Percentiles rank a stretch among this genome's conserved stretches.
phyloP scores from a whole-genome alignment of 2,113 vertebrate genomes.

The Oxyruncus cristatus region DNA sequence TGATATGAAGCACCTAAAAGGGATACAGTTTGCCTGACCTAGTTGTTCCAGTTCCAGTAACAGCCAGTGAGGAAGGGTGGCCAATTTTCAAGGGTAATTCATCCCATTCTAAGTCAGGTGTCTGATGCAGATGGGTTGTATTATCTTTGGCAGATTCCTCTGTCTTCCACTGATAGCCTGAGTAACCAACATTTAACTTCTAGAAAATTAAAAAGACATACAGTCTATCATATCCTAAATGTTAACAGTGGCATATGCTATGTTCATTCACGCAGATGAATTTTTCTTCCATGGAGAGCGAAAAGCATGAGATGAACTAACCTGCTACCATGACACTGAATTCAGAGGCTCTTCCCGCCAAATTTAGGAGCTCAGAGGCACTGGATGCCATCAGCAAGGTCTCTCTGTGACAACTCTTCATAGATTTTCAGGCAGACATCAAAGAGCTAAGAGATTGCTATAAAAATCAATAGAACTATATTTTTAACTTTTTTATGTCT shows the following conservation, averaged over 20 bases:
- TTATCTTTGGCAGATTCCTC: background rate
- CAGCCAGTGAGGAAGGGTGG: background rate
- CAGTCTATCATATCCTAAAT: background rate
- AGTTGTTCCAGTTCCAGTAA: background rate
- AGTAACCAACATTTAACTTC: background rate
- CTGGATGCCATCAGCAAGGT: constrained; percentile 22
- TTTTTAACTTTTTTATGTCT: constrained; percentile 54
- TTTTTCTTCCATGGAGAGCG: background rate
- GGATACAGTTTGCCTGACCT: background rate
- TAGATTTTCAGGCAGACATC: constrained; percentile 40
- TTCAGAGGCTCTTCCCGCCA: background rate
- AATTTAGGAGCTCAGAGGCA: background rate
- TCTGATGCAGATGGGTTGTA: background rate
- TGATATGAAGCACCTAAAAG: background rate
- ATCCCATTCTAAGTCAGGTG: background rate
- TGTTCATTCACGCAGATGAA: background rate
- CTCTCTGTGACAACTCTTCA: constrained; percentile 16
- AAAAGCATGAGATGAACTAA: background rate
- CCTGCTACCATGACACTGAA: background rate
- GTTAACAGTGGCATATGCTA: background rate
- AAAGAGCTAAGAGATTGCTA: constrained; percentile 41
- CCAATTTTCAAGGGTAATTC: background rate
- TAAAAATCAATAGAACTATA: constrained; percentile 55
- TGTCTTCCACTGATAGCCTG: background rate
- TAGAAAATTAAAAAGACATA: background rate